phyloP scores from a whole-genome alignment of 1,140 invertebrate genomes.

The Heliconius hermathena region DNA sequence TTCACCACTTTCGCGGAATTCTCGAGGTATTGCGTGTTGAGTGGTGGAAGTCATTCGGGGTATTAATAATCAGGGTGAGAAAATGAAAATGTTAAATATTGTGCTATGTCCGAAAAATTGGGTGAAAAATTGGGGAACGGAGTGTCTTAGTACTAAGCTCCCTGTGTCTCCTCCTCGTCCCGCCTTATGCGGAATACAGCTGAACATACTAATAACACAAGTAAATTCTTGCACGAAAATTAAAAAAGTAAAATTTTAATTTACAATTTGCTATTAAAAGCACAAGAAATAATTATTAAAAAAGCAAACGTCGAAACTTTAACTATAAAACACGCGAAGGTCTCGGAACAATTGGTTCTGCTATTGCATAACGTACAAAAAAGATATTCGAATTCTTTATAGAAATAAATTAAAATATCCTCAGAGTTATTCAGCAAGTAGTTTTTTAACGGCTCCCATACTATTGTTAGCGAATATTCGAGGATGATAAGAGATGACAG shows the following conservation, averaged over 20 bases:
- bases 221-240: background rate
- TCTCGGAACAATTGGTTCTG: background rate
- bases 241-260: background rate
- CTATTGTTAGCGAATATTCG: background rate
- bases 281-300: background rate
- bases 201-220: too few relatives aligned
- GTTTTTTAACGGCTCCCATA: background rate
- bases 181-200: too few relatives aligned
- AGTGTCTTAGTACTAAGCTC: too few relatives aligned
- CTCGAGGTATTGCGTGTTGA: too few relatives aligned
- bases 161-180: too few relatives aligned
- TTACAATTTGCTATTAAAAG: background rate
- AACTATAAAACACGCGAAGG: slow-evolving; percentile 5
- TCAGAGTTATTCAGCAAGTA: background rate
- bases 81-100: too few relatives aligned
- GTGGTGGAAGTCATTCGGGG: too few relatives aligned
- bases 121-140: too few relatives aligned
- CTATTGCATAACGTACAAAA: background rate
- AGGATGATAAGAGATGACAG: background rate
- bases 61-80: too few relatives aligned
- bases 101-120: too few relatives aligned
- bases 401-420: slow-evolving; percentile 1
- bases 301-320: background rate
- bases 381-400: background rate
- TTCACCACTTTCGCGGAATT: too few relatives aligned